Evolutionary conservation across 2,888 invertebrate species (phyloP).

Genomic region (Dascillus cervinus): DNA sequence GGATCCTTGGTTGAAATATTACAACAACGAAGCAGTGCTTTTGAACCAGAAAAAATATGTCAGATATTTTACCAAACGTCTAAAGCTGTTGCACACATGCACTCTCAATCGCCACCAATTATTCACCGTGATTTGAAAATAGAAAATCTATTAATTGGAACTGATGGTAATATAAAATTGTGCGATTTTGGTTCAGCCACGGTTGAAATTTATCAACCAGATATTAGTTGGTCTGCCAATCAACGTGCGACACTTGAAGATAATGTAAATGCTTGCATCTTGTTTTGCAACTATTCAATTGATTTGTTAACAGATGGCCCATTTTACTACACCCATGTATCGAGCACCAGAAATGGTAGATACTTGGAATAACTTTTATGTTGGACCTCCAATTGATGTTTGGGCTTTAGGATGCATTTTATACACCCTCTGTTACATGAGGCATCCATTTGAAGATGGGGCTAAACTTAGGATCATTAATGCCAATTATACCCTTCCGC

Average conservation of each 20-base stretch:
- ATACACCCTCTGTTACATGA: slow-evolving; percentile 84
- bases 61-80: slow-evolving; percentile 88
- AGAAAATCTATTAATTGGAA: slow-evolving; percentile 87
- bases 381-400: slow-evolving; percentile 84
- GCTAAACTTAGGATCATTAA: slow-evolving; percentile 94
- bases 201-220: slow-evolving; percentile 71
- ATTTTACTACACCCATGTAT: slow-evolving; percentile 89
- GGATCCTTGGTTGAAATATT: slow-evolving; percentile 62
- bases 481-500: slow-evolving; percentile 84
- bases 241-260: slow-evolving; percentile 89
- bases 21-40: slow-evolving; percentile 51
- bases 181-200: slow-evolving; percentile 98
- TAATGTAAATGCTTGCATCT: slow-evolving; percentile 54
- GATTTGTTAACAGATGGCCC: slow-evolving; percentile 64
- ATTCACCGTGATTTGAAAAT: slow-evolving; percentile 93
- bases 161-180: slow-evolving; percentile 79
- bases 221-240: slow-evolving; percentile 86
- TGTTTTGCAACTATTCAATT: slow-evolving; percentile 2
- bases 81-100: slow-evolving; percentile 88
- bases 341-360: slow-evolving; percentile 98
- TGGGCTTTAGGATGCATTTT: slow-evolving; percentile 98
- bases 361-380: slow-evolving; percentile 91
- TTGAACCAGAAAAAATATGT: slow-evolving; percentile 63
- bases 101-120: slow-evolving; percentile 81
- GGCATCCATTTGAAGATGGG: slow-evolving; percentile 95